These are phyloP conservation scores for Volucella zonaria DNA, from an alignment of 2,888 invertebrate genomes.

Conservation along the genomic window DNA sequence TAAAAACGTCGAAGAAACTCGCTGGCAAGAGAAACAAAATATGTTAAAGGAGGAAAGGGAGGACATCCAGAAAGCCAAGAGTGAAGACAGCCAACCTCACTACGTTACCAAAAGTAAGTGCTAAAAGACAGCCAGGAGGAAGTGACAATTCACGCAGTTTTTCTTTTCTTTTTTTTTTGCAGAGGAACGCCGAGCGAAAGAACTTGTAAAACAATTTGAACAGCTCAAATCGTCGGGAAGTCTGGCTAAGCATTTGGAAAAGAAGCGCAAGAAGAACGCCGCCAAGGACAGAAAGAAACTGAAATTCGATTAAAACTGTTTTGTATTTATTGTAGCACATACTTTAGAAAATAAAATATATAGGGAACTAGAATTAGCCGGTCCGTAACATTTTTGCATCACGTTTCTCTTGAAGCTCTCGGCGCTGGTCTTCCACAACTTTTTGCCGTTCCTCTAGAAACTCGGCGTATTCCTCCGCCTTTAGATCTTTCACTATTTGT, in stretches of 20 bases:
- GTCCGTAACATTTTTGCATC: slow-evolving; percentile 96
- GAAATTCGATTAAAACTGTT: slow-evolving; percentile 77
- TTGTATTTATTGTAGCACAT: slow-evolving; percentile 14
- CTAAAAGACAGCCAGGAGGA: background rate
- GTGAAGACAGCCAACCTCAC: slow-evolving; percentile 88
- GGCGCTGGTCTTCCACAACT: slow-evolving; percentile 89
- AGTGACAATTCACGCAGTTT: no score
- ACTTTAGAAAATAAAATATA: slow-evolving; percentile 57
- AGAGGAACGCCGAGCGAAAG: slow-evolving; percentile 91
- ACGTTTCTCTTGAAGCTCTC: slow-evolving; percentile 90
- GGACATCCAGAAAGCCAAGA: slow-evolving; percentile 85
- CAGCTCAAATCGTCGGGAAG: slow-evolving; percentile 90
- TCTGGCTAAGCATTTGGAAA: slow-evolving; percentile 91
- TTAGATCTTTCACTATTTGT: slow-evolving; percentile 90
- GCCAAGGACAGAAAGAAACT: slow-evolving; percentile 82
- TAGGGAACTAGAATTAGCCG: slow-evolving; percentile 80
- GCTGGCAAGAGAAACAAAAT: slow-evolving; percentile 84
- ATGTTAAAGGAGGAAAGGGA: slow-evolving; percentile 84
- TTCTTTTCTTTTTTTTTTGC: slow-evolving; percentile 78
- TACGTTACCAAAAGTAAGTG: slow-evolving; percentile 89
- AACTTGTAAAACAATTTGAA: slow-evolving; percentile 91
- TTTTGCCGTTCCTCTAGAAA: slow-evolving; percentile 90
- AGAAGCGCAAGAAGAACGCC: slow-evolving; percentile 89
- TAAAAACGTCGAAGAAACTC: slow-evolving; percentile 87
- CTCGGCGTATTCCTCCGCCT: slow-evolving; percentile 90